A percentile compares a stretch with the other conserved stretches of the same genome.
These are phyloP conservation scores for Sebastes alutus DNA, from an alignment of 2,797 vertebrate genomes.

Conservation along the genomic window DNA sequence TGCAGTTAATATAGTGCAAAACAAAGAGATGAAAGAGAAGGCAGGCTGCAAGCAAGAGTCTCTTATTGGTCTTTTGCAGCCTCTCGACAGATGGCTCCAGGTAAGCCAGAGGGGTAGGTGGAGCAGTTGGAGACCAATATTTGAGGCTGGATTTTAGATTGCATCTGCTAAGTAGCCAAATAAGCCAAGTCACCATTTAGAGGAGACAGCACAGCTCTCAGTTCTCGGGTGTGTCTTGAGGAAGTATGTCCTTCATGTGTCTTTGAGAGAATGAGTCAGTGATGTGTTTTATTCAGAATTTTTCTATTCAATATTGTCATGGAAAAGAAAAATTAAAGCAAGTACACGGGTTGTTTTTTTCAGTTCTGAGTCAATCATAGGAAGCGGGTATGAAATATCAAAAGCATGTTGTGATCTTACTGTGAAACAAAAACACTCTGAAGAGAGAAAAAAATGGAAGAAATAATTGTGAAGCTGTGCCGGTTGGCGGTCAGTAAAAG, in stretches of 20 bases:
- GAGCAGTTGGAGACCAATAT: conserved; percentile 38
- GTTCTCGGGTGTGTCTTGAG: background rate
- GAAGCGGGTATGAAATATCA: background rate
- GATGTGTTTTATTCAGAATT: background rate
- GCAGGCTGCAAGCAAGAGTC: conserved; percentile 6
- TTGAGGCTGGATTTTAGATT: conserved; percentile 34
- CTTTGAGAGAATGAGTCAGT: background rate
- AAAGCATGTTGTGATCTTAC: conserved; percentile 1
- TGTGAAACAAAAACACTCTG: background rate
- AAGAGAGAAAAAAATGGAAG: background rate
- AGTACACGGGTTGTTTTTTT: background rate
- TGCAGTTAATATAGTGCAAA: conserved; percentile 37
- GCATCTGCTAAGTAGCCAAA: conserved; percentile 28
- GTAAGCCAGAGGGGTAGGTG: conserved; percentile 36
- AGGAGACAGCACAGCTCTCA: background rate
- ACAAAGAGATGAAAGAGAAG: conserved; percentile 44
- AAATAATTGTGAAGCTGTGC: background rate
- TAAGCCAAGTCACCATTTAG: conserved; percentile 6
- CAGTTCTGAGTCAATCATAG: background rate
- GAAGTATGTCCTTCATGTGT: background rate
- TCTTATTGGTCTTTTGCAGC: conserved; percentile 25
- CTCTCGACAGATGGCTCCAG: conserved; percentile 51
- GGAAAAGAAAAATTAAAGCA: background rate
- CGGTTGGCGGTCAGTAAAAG: background rate
- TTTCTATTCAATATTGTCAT: background rate